A percentile compares a stretch with the other conserved stretches of the same genome.
Evolutionary conservation across 2,797 vertebrate species (phyloP).

Genomic region (Helarctos malayanus): DNA sequence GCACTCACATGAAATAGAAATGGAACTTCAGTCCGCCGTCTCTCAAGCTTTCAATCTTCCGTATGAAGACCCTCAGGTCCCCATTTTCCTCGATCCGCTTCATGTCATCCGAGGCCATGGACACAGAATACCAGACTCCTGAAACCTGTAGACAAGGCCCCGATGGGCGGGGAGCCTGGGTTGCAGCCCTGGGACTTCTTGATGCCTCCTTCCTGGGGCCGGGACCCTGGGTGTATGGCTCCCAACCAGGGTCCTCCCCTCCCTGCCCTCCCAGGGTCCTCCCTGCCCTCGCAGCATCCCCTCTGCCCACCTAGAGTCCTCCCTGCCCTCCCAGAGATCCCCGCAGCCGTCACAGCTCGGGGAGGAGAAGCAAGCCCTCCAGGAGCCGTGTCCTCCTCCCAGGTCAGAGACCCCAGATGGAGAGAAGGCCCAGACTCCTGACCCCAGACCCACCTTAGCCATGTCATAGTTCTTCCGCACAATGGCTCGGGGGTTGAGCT

Average conservation of each 20-base stretch:
- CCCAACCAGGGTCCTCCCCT: neutral
- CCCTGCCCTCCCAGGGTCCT: neutral
- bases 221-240: neutral
- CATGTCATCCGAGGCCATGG: slow-evolving; percentile 53
- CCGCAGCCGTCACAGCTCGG: neutral
- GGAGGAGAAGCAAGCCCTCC: neutral
- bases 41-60: accelerated
- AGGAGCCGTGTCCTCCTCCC: accelerated
- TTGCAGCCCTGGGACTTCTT: neutral
- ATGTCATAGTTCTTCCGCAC: neutral
- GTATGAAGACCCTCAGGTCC: slow-evolving; percentile 41
- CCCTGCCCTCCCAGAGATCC: neutral
- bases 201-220: accelerated
- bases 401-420: neutral
- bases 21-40: neutral
- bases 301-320: neutral
- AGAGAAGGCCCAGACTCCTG: accelerated
- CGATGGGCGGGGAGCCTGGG: accelerated
- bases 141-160: neutral
- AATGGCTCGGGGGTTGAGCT: accelerated
- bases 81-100: accelerated
- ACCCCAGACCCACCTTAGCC: neutral
- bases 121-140: neutral
- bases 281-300: neutral
- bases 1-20: slow-evolving; percentile 18